Percentiles rank a stretch among this genome's conserved stretches.
Evolutionary conservation across 2,113 vertebrate species (phyloP).

Genomic region (Cottus gobio): DNA sequence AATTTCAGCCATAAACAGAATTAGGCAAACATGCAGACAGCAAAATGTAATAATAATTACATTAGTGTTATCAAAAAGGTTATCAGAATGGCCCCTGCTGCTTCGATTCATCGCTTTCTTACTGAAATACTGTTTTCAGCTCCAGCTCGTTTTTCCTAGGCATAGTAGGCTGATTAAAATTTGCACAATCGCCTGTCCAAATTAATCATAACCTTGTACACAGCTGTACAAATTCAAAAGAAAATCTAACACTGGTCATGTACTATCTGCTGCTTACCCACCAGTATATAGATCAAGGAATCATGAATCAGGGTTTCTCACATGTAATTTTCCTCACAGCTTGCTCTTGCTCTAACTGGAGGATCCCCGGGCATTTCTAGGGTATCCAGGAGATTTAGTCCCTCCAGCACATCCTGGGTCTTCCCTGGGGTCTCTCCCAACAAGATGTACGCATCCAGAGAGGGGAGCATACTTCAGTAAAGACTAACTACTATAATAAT

Average conservation of each 20-base stretch:
- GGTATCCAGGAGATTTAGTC: constrained; percentile 19
- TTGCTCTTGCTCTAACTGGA: constrained; percentile 4
- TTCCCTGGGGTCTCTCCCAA: not conserved
- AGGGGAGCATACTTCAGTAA: not conserved
- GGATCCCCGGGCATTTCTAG: not conserved
- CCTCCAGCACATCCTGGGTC: constrained; percentile 11
- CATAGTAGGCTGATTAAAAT: constrained; percentile 46
- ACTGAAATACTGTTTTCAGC: constrained; percentile 43
- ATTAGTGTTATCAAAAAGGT: constrained; percentile 79
- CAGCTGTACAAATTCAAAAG: constrained; percentile 30
- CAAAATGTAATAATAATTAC: constrained; percentile 83
- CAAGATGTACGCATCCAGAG: not conserved
- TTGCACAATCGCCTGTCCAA: constrained; percentile 32
- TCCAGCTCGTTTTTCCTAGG: constrained; percentile 31
- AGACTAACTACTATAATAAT: not conserved
- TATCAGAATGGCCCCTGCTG: constrained; percentile 62
- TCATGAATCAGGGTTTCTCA: not conserved
- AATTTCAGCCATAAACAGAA: constrained; percentile 84
- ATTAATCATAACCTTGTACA: constrained; percentile 25
- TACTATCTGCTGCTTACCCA: constrained; percentile 3
- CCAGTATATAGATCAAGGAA: not conserved
- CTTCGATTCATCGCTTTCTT: constrained; percentile 61
- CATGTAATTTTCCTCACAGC: not conserved
- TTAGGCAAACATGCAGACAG: constrained; percentile 79
- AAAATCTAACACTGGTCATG: constrained; percentile 30